These are phyloP conservation scores for Parauchenoglanis punctatus DNA, from an alignment of 2,797 vertebrate species.

Conservation along the genomic window DNA sequence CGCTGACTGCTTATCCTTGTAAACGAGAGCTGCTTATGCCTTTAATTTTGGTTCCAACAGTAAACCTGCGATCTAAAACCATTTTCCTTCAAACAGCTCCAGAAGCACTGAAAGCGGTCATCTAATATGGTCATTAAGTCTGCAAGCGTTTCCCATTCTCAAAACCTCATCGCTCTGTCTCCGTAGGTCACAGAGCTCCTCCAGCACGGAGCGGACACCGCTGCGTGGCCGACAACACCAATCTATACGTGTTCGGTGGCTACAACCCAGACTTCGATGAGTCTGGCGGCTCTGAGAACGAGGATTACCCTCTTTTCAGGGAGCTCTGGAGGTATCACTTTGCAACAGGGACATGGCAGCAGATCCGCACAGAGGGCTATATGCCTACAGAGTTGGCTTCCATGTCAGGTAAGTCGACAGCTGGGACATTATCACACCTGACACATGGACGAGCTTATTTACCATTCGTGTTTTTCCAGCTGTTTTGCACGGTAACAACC, in stretches of 20 bases:
- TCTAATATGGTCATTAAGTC: background rate
- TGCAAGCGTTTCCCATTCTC: background rate
- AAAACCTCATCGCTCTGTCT: constrained; percentile 19
- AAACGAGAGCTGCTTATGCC: background rate
- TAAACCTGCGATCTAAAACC: background rate
- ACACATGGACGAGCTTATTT: background rate
- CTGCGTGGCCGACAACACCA: constrained; percentile 92
- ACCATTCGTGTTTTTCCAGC: constrained; percentile 70
- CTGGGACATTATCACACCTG: background rate
- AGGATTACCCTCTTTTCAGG: constrained; percentile 95
- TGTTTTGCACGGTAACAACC: constrained; percentile 95
- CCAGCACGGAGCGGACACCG: constrained; percentile 94
- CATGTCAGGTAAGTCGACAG: constrained; percentile 86
- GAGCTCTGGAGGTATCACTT: constrained; percentile 98
- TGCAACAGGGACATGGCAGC: constrained; percentile 94
- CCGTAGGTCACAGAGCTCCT: constrained; percentile 83
- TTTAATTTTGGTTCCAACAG: background rate
- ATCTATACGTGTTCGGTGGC: constrained; percentile 95
- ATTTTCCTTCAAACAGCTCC: background rate
- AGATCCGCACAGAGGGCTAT: constrained; percentile 94
- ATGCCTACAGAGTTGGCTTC: constrained; percentile 97
- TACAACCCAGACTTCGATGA: constrained; percentile 97
- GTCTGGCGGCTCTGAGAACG: constrained; percentile 92
- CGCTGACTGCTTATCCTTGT: background rate
- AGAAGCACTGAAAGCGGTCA: background rate